phyloP scores from a whole-genome alignment of 2,888 invertebrate genomes.

The Julus scanicus region DNA sequence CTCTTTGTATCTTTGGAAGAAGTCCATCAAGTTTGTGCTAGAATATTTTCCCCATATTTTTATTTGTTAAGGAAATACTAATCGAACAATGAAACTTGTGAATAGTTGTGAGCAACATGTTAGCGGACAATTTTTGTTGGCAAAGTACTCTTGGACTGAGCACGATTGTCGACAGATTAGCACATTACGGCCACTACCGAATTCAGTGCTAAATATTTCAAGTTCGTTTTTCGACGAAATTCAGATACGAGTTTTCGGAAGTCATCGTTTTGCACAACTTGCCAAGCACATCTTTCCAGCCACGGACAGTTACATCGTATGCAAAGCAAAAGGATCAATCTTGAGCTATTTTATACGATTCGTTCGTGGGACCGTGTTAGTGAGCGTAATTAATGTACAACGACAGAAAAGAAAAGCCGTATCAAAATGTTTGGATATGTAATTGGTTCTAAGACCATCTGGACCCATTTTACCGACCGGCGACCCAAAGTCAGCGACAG shows the following conservation, averaged over 20 bases:
- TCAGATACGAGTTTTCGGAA: not conserved
- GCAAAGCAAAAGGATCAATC: not conserved
- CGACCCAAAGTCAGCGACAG: not conserved
- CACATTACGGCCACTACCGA: not conserved
- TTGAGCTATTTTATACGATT: not conserved
- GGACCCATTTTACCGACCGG: constrained; percentile 9
- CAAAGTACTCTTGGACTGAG: not conserved
- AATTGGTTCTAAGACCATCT: constrained; percentile 5
- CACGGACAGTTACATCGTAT: not conserved
- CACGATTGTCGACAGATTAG: not conserved
- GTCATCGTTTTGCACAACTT: not conserved
- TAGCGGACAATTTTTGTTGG: not conserved
- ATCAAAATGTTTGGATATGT: not conserved
- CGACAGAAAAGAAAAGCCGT: not conserved
- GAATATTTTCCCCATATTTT: not conserved
- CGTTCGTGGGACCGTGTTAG: not conserved
- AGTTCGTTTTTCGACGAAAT: not conserved
- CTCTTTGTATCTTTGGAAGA: not conserved
- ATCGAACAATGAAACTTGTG: not conserved
- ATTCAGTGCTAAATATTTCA: not conserved
- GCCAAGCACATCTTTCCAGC: not conserved
- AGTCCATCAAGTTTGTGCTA: not conserved
- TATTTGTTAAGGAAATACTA: not conserved
- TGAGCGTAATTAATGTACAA: not conserved
- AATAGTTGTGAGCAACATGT: not conserved